Evolutionary conservation across 2,113 vertebrate genomes (phyloP).

Genomic region (Carettochelys insculpta): DNA sequence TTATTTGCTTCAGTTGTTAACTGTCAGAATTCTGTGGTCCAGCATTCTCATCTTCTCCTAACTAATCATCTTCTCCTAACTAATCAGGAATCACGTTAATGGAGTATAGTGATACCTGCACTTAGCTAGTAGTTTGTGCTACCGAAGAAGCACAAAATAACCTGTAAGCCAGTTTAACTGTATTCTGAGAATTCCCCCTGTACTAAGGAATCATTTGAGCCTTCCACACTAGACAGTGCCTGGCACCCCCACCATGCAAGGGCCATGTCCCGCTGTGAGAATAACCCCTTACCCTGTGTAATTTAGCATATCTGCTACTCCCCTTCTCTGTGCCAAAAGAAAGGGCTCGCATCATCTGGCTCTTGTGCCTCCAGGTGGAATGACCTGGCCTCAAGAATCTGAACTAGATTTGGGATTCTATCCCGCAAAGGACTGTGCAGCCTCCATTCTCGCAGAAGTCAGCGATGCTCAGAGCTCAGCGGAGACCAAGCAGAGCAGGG

Average conservation of each 20-base stretch:
- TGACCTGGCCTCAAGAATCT: neutral
- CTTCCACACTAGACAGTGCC: neutral
- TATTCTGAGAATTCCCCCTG: neutral
- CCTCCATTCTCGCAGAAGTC: accelerated
- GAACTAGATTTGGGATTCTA: neutral
- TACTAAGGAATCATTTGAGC: neutral
- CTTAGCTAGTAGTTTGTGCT: neutral
- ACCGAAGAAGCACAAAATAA: neutral
- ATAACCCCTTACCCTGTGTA: neutral
- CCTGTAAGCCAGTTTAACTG: neutral
- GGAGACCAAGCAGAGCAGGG: neutral
- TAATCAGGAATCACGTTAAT: neutral
- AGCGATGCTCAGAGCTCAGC: neutral
- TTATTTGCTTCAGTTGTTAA: neutral
- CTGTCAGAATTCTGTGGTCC: neutral
- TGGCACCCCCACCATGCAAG: neutral
- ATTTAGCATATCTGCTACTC: neutral
- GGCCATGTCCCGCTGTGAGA: neutral
- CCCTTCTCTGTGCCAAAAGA: neutral
- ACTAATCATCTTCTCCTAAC: neutral
- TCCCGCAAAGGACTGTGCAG: accelerated
- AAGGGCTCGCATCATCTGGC: neutral
- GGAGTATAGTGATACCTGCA: neutral
- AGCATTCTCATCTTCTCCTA: neutral
- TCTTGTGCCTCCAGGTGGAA: neutral